Evolutionary conservation across 2,113 vertebrate species (phyloP), one percentile per base, ranked within the genome.

Genomic region (Cinclus mexicanus): DNA sequence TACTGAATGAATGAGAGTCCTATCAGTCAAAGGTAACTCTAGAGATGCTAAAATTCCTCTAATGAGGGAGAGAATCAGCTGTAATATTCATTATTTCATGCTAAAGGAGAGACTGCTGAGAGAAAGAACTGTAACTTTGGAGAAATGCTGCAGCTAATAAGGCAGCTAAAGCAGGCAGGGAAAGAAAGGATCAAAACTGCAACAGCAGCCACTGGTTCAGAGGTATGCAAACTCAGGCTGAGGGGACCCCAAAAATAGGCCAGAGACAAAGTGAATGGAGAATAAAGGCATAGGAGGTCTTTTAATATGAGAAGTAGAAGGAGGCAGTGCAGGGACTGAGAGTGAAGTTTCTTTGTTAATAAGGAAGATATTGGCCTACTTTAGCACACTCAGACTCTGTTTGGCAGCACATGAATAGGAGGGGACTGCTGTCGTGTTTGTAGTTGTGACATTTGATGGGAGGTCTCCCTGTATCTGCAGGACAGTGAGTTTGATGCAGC

Each of bases 221-320:
- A 85, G 74, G 26, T 90, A 89, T 92, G 94, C 89, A 90, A 89
- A 92, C 83, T 50, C 1, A 1, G 83, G 76, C 94, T 1, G 3
- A 83, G 71, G 92, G 89, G 80, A 96, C 72, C 60, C 68, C 55
- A 81, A 86, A 97, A 96, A 80, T 78, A 95, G 95, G 83, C 44
- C 68, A 94, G 92, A 92, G 42, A 65, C 59, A 61, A 83, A 93
- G 39, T 47, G 60, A 70, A 37, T 16, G 50, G 47, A 92, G 69
- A 86, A 95, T 59, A 92, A 92, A 95, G 78, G 68, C 64, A 47
- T 41, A 6, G 0, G 56, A 81, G 19, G 19, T 37, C 56, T 75
- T 93, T 93, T 74, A 83, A 37, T 44, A n/a, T 63, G 83, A 47
- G 60, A 74, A 37, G 47, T 52, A 60, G 72, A 68, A 78, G 39